Evolutionary conservation across 1,140 invertebrate species (phyloP), one percentile per base, ranked within the genome.

Genomic region (Mycetomoellerius zeteki): DNA sequence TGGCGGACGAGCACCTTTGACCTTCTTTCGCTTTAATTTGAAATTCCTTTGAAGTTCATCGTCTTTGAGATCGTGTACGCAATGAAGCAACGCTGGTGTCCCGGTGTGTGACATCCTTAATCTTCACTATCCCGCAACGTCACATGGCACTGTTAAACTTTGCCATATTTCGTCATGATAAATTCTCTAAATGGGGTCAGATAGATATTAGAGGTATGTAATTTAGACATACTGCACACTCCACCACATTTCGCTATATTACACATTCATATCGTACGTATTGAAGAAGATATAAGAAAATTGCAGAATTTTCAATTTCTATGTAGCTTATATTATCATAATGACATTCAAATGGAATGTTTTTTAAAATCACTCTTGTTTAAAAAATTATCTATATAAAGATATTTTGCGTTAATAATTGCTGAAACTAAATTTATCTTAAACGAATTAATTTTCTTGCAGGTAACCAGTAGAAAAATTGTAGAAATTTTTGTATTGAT

Each of bases 141-240:
- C 78, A 81, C 21, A 69, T 81, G 78, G 78, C 78, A 69, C 77
- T 69, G 65, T 33, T 72, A 56, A 81, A 81, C 78, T 72, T 72
- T 71, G 69, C 37, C 69, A 75, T 84, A 84, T 75, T 84, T 84
- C 60, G 72, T 54, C 75, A 65, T 85, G 75, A 80, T 65, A 85
- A 85, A 78, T 76, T 80, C 33, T 30, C 73, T 37, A 52, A 64
- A 64, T 76, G 81, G 58, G 47, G 19, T 27, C 56, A 58, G 65
- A n/a, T 62, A 60, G 69, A 77, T 60, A 76, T 78, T 85, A 76
- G 47, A 37, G 71, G 24, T 56, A 52, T 58, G 47, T 80, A 65
- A 76, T 85, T 43, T 54, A 65, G 47, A 64, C 52, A 33, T 73
- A 62, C 54, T 72, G 30, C 10, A 24, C 50, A 19, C 50, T 56